Evolutionary conservation across 1,140 invertebrate species (phyloP).

Genomic region (Drosophila triauraria): DNA sequence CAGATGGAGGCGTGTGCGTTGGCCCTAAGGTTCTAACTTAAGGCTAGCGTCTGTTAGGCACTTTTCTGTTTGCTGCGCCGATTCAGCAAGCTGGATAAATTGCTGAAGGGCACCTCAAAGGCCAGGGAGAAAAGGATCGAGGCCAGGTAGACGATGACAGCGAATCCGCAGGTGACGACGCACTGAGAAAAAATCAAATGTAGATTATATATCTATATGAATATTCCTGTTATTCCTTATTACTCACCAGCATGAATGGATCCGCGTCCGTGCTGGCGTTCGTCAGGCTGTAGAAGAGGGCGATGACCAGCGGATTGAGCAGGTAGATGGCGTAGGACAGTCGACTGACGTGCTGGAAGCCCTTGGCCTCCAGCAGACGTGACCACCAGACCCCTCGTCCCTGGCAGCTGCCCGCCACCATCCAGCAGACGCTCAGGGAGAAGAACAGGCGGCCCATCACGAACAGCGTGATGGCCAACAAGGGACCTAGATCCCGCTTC

Average conservation of each 20-base stretch:
- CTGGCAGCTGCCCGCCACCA: conserved; percentile 78
- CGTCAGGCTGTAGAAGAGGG: conserved; percentile 73
- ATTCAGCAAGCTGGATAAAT: conserved; percentile 73
- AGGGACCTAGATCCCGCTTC: conserved; percentile 64
- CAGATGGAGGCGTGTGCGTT: conserved; percentile 63
- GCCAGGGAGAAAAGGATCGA: conserved; percentile 80
- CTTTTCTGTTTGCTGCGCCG: conserved; percentile 53
- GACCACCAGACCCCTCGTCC: conserved; percentile 79
- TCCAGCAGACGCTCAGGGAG: conserved; percentile 78
- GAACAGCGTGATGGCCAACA: conserved; percentile 72
- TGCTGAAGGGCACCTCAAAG: conserved; percentile 83
- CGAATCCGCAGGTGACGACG: conserved; percentile 77
- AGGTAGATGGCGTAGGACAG: conserved; percentile 83
- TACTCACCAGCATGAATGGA: conserved; percentile 81
- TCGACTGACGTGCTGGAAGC: conserved; percentile 83
- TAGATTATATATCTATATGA: neutral
- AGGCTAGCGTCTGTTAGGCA: conserved; percentile 67
- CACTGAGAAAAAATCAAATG: conserved; percentile 53
- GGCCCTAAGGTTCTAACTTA: conserved; percentile 40
- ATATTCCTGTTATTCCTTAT: no score
- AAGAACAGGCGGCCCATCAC: conserved; percentile 78
- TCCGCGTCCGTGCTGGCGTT: conserved; percentile 78
- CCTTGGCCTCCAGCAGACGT: conserved; percentile 75
- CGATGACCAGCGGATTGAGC: conserved; percentile 80
- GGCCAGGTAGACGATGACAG: conserved; percentile 78